Evolutionary conservation across 2,797 vertebrate species (phyloP).

Genomic region (Microhierax caerulescens): DNA sequence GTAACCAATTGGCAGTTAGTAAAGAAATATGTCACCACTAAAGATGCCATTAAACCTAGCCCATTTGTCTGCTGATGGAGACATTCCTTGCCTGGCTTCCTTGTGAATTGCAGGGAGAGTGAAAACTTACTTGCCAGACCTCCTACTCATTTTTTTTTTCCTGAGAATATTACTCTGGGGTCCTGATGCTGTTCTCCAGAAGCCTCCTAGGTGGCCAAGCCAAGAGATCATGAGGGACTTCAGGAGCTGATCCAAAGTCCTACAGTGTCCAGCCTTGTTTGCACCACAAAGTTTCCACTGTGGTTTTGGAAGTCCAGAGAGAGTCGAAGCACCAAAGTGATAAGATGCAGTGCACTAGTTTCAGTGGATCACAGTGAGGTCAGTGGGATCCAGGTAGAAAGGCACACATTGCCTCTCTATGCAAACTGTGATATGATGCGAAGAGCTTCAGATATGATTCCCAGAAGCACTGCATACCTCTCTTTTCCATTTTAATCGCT

Average conservation of each 20-base stretch:
- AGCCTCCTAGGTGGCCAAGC: not conserved
- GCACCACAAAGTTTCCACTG: not conserved
- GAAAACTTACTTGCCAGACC: constrained; percentile 3
- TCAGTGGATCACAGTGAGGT: not conserved
- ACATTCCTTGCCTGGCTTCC: constrained; percentile 24
- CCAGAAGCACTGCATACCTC: not conserved
- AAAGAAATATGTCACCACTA: not conserved
- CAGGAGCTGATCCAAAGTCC: not conserved
- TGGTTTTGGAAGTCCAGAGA: not conserved
- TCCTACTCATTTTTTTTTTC: not conserved
- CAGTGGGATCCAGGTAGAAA: not conserved
- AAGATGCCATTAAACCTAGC: not conserved
- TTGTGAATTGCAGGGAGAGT: not conserved
- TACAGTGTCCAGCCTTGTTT: not conserved
- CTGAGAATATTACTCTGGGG: not conserved
- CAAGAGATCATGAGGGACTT: not conserved
- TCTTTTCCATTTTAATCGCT: not conserved
- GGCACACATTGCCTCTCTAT: not conserved
- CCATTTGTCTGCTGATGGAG: constrained; percentile 4
- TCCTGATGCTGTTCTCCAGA: not conserved
- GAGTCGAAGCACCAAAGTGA: not conserved
- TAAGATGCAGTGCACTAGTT: not conserved
- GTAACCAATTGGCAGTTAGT: not conserved
- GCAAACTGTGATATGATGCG: not conserved
- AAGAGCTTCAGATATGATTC: not conserved